Percentiles rank a stretch among this genome's conserved stretches.
Conservation (phyloP, 2,888 invertebrate genomes). For the Caenorhabditis auriculariae region DNA sequence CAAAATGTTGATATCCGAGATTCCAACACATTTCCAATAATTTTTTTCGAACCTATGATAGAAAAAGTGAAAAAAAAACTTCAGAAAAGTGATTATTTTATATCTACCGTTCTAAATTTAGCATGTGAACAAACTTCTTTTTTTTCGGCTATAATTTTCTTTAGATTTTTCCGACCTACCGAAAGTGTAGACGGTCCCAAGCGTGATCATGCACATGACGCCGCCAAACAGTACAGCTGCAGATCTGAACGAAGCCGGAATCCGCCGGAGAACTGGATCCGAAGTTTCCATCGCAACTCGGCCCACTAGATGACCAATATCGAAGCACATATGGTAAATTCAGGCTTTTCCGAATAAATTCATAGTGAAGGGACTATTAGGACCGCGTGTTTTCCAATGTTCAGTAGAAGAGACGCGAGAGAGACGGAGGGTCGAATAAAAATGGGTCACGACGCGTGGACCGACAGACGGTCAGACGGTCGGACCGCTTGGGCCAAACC, state of each 20-base stretch:
- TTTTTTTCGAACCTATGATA: neutral
- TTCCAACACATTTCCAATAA: neutral
- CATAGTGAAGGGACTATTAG: no score
- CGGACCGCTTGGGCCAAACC: no score
- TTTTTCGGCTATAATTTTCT: neutral
- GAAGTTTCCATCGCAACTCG: conserved; percentile 59
- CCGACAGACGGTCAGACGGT: no score
- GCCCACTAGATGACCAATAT: no score
- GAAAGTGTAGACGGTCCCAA: conserved; percentile 60
- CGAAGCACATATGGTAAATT: no score
- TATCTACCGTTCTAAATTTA: no score
- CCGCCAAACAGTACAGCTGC: conserved; percentile 50
- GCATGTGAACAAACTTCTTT: no score
- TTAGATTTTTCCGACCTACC: conserved; percentile 32
- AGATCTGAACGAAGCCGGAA: conserved; percentile 41
- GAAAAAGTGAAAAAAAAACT: neutral
- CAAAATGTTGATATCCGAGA: neutral
- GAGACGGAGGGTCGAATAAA: no score
- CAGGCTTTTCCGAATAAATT: no score
- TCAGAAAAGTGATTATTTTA: neutral
- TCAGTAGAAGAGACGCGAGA: no score
- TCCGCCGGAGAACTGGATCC: conserved; percentile 41
- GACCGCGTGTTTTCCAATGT: no score
- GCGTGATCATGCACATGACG: conserved; percentile 51
- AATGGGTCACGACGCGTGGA: no score